Base-by-base conservation (phyloP, 2,797 vertebrate species). In the Enteromius treurensis region DNA sequence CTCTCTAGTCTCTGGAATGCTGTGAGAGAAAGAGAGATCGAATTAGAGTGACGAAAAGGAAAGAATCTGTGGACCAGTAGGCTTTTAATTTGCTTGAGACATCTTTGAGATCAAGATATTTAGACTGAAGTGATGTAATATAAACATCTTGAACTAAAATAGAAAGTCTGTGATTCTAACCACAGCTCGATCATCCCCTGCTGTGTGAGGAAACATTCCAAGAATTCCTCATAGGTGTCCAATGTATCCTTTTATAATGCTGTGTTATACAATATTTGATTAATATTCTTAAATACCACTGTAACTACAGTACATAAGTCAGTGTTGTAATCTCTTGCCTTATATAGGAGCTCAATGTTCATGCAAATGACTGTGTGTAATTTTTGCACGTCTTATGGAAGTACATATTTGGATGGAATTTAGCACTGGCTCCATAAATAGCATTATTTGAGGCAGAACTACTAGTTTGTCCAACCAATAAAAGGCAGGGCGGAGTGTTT, bases 51-150 rank as follows among this genome's bases (percentile, higher is more conserved):
- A 37, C 64, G 45, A 23, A 34, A 32, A 75, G 77, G 73, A 32
- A n/a, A 65, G n/a, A 77, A 64, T 37, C 40, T n/a, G 23, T 37
- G 51, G 23, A 23, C 15, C 51, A 58, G 34, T 45, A 80, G 19
- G 69, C 79, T 81, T 84, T 84, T 58, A 81, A 77, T 23, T 68
- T 81, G 42, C 15, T 75, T 26, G 64, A 65, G 67, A 77, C 80
- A 81, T 83, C 40, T 78, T 73, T 77, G 79, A 81, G 81, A 84
- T 86, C 42, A 69, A 79, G 82, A 64, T 86, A 86, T 86, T 86
- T 86, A 86, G 75, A 86, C 85, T 81, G 42, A 81, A 81, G 84
- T 86, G 64, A 80, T 77, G 75, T 81, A 82, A 86, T 82, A 80
- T 85, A 87, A 85, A 85, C 82, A 58, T 77, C 42, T 83, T 78